Base-by-base conservation (phyloP, 2,797 vertebrate species). In the Oryzias sinensis region DNA sequence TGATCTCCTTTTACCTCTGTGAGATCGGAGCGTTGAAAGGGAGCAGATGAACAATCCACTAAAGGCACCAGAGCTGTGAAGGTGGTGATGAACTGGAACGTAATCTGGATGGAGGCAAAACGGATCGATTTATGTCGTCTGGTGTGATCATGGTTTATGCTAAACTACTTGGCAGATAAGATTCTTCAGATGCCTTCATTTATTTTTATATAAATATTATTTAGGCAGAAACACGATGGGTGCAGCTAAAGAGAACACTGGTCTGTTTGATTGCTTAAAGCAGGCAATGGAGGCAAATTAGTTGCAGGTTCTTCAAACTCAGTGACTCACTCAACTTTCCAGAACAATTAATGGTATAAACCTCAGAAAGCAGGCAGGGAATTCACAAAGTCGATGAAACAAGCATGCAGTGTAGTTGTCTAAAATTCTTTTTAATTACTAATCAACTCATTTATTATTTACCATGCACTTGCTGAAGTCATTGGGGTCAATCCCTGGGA, bases 381-480 rank as follows among this genome's bases (percentile, higher is more conserved):
- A 77, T 80, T 79, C 77, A 86, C 83, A 83, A 68, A 76, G 65
- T 13, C 33, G 13, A 37, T 11, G 33, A 37, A 37, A 37, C 43
- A 20, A 25, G 43, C 62, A 65, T 58, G 41, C 11, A 74, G 76
- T 75, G 76, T 80, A 24, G 71, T 62, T 74, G 65, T 77, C 74
- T 53, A 33, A 76, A 59, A 70, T 81, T 70, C 60, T 67, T 80
- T 58, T 77, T 82, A 68, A 77, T 80, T 79, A 67, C 65, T 58
- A 57, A 81, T 75, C 68, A 77, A 63, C 72, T 56, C 72, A 43
- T 77, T 57, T 46, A 60, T 72, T 74, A 87, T 93, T 90, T 86
- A 98, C 97, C 96, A 99, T 99, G 85, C 95, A 98, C 87, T 99
- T 99, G 91, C 97, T 98, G 82, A 99, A 99, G 87, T 98, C 96